Evolutionary conservation across 2,113 vertebrate genomes (phyloP).

Genomic region (Nannospalax galili): DNA sequence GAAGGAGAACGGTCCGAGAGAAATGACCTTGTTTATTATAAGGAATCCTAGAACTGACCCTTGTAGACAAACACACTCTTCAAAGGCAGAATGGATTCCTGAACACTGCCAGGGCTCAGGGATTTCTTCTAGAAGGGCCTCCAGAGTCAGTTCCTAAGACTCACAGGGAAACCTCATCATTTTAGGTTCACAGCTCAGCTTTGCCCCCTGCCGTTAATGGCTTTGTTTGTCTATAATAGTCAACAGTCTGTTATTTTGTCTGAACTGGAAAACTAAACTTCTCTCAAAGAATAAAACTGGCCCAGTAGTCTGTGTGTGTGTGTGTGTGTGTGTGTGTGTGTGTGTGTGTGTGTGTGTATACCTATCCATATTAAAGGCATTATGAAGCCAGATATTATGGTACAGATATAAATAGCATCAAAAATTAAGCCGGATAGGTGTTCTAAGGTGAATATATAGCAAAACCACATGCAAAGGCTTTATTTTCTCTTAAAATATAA

Average conservation of each 20-base stretch:
- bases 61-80: slow-evolving; percentile 50
- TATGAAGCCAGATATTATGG: background rate
- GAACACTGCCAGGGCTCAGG: background rate
- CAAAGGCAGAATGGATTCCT: slow-evolving; percentile 5
- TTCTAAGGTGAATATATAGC: slow-evolving; percentile 4
- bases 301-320: background rate
- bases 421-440: background rate
- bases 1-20: background rate
- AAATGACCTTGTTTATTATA: slow-evolving; percentile 30
- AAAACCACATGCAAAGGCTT: slow-evolving; percentile 35
- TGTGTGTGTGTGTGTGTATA: background rate
- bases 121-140: background rate
- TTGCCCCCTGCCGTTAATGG: background rate
- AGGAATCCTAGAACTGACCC: slow-evolving; percentile 7
- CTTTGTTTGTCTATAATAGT: background rate
- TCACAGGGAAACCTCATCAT: background rate
- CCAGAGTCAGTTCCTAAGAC: background rate
- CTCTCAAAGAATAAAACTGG: slow-evolving; percentile 5
- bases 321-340: background rate
- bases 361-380: background rate
- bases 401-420: background rate
- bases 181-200: background rate
- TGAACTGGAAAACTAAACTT: background rate
- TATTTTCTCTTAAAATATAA: background rate
- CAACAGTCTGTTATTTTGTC: background rate